These are phyloP conservation scores for Triops cancriformis DNA, from an alignment of 1,140 invertebrate species.

Conservation along the genomic window DNA sequence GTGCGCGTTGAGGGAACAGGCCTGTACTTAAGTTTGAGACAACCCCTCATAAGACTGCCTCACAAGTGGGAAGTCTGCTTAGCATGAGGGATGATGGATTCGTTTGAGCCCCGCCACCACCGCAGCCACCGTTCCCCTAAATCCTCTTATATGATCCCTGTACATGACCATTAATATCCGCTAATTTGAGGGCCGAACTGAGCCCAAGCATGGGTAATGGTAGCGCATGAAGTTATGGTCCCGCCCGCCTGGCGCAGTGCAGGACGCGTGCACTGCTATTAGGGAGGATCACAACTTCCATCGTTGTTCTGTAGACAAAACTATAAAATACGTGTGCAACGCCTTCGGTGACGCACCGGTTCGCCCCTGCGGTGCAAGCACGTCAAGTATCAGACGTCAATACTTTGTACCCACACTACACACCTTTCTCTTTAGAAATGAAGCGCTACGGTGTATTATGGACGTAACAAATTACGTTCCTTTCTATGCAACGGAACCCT, in stretches of 20 bases:
- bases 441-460: no score
- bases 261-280: constrained; percentile 12
- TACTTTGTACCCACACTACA: background rate
- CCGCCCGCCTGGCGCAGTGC: background rate
- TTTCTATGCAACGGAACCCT: no score
- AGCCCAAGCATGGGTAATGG: constrained; percentile 1
- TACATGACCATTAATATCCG: constrained; percentile 14
- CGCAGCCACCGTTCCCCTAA: background rate
- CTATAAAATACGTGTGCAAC: constrained; percentile 3
- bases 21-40: background rate
- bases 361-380: background rate
- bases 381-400: background rate
- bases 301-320: constrained; percentile 7
- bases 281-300: constrained; percentile 4
- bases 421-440: no score
- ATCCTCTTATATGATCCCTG: constrained; percentile 6
- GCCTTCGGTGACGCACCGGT: background rate
- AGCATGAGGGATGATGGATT: background rate
- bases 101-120: background rate
- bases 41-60: constrained; percentile 9
- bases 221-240: constrained; percentile 9
- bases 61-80: constrained; percentile 3
- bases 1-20: constrained; percentile 4
- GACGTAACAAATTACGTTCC: no score
- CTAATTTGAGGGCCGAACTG: constrained; percentile 8